phyloP scores from a whole-genome alignment of 2,797 vertebrate genomes.

The Epinephelus awoara region DNA sequence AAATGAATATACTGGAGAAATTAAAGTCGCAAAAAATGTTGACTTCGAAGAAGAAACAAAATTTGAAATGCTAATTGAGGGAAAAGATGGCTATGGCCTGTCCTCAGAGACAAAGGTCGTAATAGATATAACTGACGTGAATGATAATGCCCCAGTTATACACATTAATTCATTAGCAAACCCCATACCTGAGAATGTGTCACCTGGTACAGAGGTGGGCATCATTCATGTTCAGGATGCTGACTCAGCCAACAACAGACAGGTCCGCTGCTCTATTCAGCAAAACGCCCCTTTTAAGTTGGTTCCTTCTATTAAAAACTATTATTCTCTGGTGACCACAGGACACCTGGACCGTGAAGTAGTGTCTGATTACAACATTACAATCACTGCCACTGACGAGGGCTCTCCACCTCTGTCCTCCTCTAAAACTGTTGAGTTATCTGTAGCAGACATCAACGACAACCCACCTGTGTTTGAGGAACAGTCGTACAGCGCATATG shows the following conservation, averaged over 20 bases:
- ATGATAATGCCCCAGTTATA: constrained; percentile 76
- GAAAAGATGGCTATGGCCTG: constrained; percentile 53
- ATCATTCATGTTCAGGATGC: no score
- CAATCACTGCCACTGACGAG: no score
- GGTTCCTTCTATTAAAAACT: no score
- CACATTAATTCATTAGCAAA: constrained; percentile 62
- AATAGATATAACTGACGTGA: constrained; percentile 20
- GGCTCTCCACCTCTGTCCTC: no score
- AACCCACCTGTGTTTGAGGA: constrained; percentile 61
- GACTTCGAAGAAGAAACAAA: constrained; percentile 23
- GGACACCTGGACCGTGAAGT: no score
- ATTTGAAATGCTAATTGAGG: constrained; percentile 29
- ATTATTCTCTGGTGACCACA: no score
- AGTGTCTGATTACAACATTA: no score
- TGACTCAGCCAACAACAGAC: no score
- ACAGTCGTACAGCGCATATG: constrained; percentile 60
- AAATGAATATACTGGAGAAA: constrained; percentile 42
- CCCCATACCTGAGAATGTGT: constrained; percentile 59
- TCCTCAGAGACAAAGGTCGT: constrained; percentile 40
- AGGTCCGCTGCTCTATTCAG: no score
- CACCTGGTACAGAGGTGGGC: constrained; percentile 55
- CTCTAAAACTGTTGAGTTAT: no score
- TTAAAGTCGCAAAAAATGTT: not conserved
- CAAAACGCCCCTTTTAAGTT: no score
- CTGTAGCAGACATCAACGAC: constrained; percentile 68